These are phyloP conservation scores for Euzophera pinguis DNA, from an alignment of 2,888 invertebrate genomes.

Conservation along the genomic window DNA sequence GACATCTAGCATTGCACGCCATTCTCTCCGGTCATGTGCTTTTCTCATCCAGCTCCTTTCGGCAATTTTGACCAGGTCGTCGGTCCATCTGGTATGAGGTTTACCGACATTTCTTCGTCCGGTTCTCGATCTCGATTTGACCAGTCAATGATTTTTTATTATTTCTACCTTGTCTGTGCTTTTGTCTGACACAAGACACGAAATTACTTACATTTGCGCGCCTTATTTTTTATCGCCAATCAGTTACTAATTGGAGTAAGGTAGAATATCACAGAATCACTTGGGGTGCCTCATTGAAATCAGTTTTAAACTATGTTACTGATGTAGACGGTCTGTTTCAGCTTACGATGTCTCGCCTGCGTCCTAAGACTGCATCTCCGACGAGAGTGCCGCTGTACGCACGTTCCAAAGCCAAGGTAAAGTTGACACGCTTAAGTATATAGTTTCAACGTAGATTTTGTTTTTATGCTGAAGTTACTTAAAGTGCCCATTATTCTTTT, in stretches of 20 bases:
- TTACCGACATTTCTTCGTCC: too few relatives aligned
- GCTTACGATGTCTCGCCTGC: conserved; percentile 65
- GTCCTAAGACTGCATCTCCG: conserved; percentile 61
- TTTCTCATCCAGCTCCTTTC: too few relatives aligned
- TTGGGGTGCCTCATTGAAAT: conserved; percentile 17
- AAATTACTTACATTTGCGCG: neutral
- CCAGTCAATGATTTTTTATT: too few relatives aligned
- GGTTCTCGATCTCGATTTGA: too few relatives aligned
- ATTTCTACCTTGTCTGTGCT: neutral
- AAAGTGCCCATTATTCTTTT: too few relatives aligned
- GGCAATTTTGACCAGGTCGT: too few relatives aligned
- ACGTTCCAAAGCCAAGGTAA: conserved; percentile 53
- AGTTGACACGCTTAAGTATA: neutral
- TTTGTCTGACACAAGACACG: neutral
- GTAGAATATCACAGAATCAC: conserved; percentile 13
- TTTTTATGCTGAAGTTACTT: too few relatives aligned
- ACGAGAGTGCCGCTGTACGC: conserved; percentile 56
- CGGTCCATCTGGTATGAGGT: too few relatives aligned
- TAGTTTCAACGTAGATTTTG: neutral
- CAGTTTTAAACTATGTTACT: conserved; percentile 15
- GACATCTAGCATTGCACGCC: too few relatives aligned
- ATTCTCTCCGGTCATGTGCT: too few relatives aligned
- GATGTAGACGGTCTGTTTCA: conserved; percentile 32
- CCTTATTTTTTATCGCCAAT: neutral
- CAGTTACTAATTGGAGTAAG: conserved; percentile 30